Percentiles rank a stretch among this genome's conserved stretches.
These are phyloP conservation scores for Danio aesculapii DNA, from an alignment of 2,797 vertebrate species.

Conservation along the genomic window DNA sequence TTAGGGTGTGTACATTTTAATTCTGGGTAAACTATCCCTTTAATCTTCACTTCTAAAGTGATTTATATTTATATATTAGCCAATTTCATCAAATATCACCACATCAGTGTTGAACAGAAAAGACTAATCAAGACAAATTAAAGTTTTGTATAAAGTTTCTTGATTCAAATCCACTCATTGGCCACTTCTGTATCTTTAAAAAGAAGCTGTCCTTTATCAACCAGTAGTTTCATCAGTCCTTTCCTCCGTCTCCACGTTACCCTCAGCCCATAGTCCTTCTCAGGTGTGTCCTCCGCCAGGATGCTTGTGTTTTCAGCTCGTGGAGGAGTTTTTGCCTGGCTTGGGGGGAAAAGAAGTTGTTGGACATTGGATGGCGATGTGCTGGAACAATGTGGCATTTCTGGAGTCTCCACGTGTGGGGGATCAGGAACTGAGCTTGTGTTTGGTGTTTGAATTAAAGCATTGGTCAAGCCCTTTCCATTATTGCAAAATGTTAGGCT, in stretches of 20 bases:
- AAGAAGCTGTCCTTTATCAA: slow-evolving; percentile 78
- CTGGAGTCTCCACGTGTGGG: slow-evolving; percentile 73
- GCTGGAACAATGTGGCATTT: slow-evolving; percentile 48
- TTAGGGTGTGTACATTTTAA: too few species aligned
- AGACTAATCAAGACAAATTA: slow-evolving; percentile 9
- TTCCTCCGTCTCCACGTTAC: slow-evolving; percentile 88
- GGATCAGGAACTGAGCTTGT: slow-evolving; percentile 50
- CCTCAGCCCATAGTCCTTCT: slow-evolving; percentile 87
- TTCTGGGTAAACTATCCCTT: too few species aligned
- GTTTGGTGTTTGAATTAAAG: slow-evolving; percentile 48
- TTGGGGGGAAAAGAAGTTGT: slow-evolving; percentile 57
- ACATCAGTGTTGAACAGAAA: not conserved
- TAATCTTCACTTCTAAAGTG: not conserved
- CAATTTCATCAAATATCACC: not conserved
- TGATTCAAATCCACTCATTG: slow-evolving; percentile 44
- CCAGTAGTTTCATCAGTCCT: slow-evolving; percentile 78
- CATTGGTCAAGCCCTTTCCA: slow-evolving; percentile 34
- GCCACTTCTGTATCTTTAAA: slow-evolving; percentile 75
- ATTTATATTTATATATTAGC: not conserved
- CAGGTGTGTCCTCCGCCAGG: slow-evolving; percentile 88
- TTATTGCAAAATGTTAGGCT: slow-evolving; percentile 15
- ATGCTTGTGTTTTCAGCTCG: slow-evolving; percentile 57
- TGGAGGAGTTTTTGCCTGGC: slow-evolving; percentile 60
- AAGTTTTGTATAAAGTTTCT: not conserved
- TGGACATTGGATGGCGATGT: slow-evolving; percentile 30